phyloP scores from a whole-genome alignment of 1,140 invertebrate genomes.

The Plodia interpunctella region DNA sequence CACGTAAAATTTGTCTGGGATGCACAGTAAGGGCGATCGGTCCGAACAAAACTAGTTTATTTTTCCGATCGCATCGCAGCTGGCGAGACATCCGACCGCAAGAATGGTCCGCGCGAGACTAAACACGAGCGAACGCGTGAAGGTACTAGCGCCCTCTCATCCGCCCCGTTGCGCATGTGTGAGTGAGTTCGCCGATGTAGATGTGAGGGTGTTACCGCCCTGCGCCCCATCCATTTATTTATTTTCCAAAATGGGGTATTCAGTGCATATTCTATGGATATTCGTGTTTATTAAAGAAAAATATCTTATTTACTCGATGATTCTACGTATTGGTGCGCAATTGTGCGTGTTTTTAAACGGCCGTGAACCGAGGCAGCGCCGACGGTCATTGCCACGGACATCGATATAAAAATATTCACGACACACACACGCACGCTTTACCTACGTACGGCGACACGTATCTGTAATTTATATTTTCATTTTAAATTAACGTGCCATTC shows the following conservation, averaged over 20 bases:
- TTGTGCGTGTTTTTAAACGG: constrained; percentile 53
- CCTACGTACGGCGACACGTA: constrained; percentile 17
- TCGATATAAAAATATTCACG: constrained; percentile 67
- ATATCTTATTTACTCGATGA: constrained; percentile 17
- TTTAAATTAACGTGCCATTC: constrained; percentile 10
- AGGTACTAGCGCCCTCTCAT: constrained; percentile 46
- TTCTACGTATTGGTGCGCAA: constrained; percentile 29
- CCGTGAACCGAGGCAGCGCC: constrained; percentile 62
- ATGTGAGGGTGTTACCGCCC: constrained; percentile 48
- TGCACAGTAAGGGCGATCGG: constrained; percentile 40
- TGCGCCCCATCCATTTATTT: constrained; percentile 64
- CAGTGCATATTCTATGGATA: constrained; percentile 16
- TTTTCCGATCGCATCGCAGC: constrained; percentile 47
- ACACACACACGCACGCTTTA: constrained; percentile 29
- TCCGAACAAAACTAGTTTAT: constrained; percentile 70
- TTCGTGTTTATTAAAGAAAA: background rate
- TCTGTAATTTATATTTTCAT: constrained; percentile 39
- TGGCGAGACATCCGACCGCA: constrained; percentile 36
- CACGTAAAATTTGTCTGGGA: constrained; percentile 42
- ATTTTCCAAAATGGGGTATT: constrained; percentile 52
- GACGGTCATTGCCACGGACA: constrained; percentile 70
- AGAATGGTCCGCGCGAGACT: constrained; percentile 65
- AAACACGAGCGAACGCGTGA: constrained; percentile 32
- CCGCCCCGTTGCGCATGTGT: constrained; percentile 42
- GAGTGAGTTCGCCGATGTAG: constrained; percentile 29